Conservation (phyloP, 2,797 vertebrate species). For the Xenentodon cancila region DNA sequence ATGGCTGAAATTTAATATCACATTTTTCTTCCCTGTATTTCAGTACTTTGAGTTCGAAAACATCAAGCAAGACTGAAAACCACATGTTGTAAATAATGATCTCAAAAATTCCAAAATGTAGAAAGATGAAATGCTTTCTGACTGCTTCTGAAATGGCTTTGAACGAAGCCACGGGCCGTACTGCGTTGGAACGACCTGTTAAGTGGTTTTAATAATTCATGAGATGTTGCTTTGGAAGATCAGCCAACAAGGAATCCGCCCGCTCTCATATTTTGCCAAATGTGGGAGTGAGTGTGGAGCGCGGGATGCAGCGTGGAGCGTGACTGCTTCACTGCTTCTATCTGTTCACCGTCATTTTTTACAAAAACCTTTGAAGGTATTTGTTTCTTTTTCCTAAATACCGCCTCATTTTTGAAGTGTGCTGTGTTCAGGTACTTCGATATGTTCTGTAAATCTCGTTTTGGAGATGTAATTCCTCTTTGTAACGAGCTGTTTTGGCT, state of each 20-base stretch:
- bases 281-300: slow-evolving; percentile 27
- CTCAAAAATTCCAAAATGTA: not conserved
- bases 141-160: slow-evolving; percentile 41
- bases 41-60: not conserved
- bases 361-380: slow-evolving; percentile 24
- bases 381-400: slow-evolving; percentile 29
- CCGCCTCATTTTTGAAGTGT: slow-evolving; percentile 29
- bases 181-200: slow-evolving; percentile 59
- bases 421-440: slow-evolving; percentile 27
- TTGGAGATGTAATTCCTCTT: slow-evolving; percentile 32
- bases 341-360: slow-evolving; percentile 13
- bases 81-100: slow-evolving; percentile 7
- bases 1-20: slow-evolving; percentile 2
- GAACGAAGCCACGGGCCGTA: slow-evolving; percentile 34
- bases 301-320: slow-evolving; percentile 22
- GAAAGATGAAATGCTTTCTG: slow-evolving; percentile 25
- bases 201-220: slow-evolving; percentile 78
- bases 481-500: slow-evolving; percentile 32
- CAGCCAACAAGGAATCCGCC: slow-evolving; percentile 53
- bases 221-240: slow-evolving; percentile 58
- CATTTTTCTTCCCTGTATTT: not conserved
- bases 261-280: slow-evolving; percentile 44
- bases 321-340: not conserved
- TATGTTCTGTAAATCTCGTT: slow-evolving; percentile 15
- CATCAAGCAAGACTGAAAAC: not conserved